Base-by-base conservation (phyloP, 2,113 vertebrate genomes). In the Neolamprologus tretocephalus region DNA sequence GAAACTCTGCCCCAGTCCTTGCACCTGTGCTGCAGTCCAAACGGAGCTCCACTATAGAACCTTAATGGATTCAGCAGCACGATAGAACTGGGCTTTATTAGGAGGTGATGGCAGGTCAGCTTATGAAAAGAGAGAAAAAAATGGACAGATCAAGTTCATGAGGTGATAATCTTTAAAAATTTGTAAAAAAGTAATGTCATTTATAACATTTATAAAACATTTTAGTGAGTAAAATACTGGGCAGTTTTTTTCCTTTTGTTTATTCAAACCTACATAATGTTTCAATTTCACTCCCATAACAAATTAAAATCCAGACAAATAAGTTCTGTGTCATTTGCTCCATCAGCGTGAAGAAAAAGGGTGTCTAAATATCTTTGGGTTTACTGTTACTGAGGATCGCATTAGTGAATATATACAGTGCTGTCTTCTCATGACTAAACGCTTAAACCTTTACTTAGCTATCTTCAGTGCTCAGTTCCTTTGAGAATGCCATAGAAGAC, bases 21-120 rank as follows among this genome's bases (percentile, higher is more conserved):
- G 94, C 95, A 96, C 95, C 95, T 96, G 95, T 96, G 94, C 91
- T 35, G 80, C 81, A 81, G 91, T 94, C 86, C 86, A 93, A 80
- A 87, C 90, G 86, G 85, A 91, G 88, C 81, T 88, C 89, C 90
- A 86, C 91, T 94, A 81, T 80, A 87, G 89, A 89, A 79, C 86
- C 84, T 78, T 89, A 90, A 96, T 87, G 91, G 88, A 82, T 91
- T 94, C 90, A 84, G 61, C 82, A 86, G 88, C n/a, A 55, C 17
- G 26, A 49, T 14, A 9, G 85, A 87, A 53, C 35, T 14, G 49
- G 66, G 28, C 83, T 91, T 75, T 88, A 87, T 87, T 82, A 85
- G 82, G 81, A 91, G 57, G 82, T 85, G 75, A 79, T 91, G 71
- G 28, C 45, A 87, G 82, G 84, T 54, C 49, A 82, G 55, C 54